These are phyloP conservation scores for Tolmerus cingulatus DNA, from an alignment of 2,888 invertebrate species.

Conservation along the genomic window DNA sequence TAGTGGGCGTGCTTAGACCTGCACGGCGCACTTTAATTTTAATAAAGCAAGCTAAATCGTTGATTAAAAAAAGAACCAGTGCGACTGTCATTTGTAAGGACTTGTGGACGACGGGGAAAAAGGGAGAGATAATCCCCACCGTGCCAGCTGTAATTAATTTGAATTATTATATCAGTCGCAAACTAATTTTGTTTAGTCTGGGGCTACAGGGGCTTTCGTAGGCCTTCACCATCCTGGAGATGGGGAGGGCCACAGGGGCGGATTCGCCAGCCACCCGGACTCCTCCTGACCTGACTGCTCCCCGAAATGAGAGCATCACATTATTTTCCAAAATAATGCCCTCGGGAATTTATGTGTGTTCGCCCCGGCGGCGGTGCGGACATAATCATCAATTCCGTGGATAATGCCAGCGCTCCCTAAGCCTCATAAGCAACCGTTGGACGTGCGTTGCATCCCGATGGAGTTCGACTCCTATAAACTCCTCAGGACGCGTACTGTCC, in stretches of 20 bases:
- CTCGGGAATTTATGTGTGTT: constrained; percentile 47
- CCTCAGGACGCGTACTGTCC: constrained; percentile 18
- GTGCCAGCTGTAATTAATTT: constrained; percentile 47
- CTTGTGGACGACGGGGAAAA: background rate
- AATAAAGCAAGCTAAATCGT: constrained; percentile 20
- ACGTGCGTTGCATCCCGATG: constrained; percentile 47
- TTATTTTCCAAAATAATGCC: constrained; percentile 45
- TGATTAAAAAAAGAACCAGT: background rate
- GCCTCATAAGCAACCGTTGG: constrained; percentile 34
- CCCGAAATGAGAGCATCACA: constrained; percentile 16
- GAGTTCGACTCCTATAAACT: background rate
- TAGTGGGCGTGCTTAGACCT: constrained; percentile 1
- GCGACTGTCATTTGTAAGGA: constrained; percentile 23
- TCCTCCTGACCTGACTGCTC: background rate
- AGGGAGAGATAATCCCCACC: constrained; percentile 26
- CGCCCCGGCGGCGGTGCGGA: background rate
- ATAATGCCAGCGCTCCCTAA: constrained; percentile 24
- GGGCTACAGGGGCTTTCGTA: constrained; percentile 20
- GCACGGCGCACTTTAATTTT: constrained; percentile 33
- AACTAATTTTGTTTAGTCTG: constrained; percentile 47
- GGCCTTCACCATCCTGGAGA: background rate
- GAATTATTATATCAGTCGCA: constrained; percentile 48
- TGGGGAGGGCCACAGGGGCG: background rate
- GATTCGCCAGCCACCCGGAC: background rate
- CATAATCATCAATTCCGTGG: constrained; percentile 38